A percentile compares a stretch with the other conserved stretches of the same genome.
Conservation (phyloP, 2,797 vertebrate genomes). For the Notolepis coatsorum region DNA sequence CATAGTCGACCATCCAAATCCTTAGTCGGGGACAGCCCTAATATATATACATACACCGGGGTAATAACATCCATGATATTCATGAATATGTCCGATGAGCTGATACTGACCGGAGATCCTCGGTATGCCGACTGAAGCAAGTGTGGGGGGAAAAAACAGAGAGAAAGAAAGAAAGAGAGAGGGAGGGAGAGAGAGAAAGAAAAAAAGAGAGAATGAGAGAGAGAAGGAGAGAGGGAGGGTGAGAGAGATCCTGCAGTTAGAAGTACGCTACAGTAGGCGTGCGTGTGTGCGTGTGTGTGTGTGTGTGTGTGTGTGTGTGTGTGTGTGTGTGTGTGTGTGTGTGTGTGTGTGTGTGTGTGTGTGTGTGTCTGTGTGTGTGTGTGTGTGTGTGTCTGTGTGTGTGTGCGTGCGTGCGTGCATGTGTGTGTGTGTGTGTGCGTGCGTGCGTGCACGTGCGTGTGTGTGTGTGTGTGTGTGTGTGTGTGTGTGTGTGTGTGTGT, state of each 20-base stretch:
- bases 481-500: background rate
- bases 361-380: slow-evolving; percentile 1
- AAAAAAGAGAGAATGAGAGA: slow-evolving; percentile 6
- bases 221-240: slow-evolving; percentile 12
- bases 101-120: slow-evolving; percentile 98
- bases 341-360: background rate
- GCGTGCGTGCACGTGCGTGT: background rate
- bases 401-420: slow-evolving; percentile 10
- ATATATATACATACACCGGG: slow-evolving; percentile 32
- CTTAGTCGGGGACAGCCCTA: too few species aligned
- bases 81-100: slow-evolving; percentile 34
- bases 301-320: background rate
- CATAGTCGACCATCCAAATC: too few species aligned
- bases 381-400: slow-evolving; percentile 12
- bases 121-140: slow-evolving; percentile 90
- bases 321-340: background rate
- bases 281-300: slow-evolving; percentile 10
- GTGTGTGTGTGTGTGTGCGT: background rate
- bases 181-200: slow-evolving; percentile 8
- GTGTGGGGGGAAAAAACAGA: slow-evolving; percentile 20
- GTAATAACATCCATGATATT: slow-evolving; percentile 18
- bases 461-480: slow-evolving; percentile 2
- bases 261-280: slow-evolving; percentile 38
- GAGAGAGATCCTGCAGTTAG: slow-evolving; percentile 38
- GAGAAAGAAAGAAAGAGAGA: background rate